Evolutionary conservation across 2,888 invertebrate species (phyloP).

Genomic region (Chalcis sispes): DNA sequence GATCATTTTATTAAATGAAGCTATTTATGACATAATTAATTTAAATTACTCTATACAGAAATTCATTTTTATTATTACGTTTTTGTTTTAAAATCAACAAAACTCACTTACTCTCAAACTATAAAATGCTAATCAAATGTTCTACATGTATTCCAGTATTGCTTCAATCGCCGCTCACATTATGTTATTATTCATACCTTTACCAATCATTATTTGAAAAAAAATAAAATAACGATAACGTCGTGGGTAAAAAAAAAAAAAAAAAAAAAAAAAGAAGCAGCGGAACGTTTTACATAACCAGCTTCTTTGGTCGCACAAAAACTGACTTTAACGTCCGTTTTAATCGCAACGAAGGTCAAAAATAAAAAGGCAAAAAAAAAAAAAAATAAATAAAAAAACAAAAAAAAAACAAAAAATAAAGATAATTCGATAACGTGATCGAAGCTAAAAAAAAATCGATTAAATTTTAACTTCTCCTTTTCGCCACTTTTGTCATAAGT

Average conservation of each 20-base stretch:
- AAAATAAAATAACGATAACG: too few species aligned
- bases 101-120: not conserved
- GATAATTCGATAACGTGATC: not conserved
- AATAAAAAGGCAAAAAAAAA: not conserved
- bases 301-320: conserved; percentile 5
- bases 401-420: not conserved
- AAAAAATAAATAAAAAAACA: not conserved
- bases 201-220: too few species aligned
- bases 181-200: too few species aligned
- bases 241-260: too few species aligned
- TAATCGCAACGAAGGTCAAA: not conserved
- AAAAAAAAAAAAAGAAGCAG: not conserved
- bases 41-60: too few species aligned
- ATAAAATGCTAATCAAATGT: too few species aligned
- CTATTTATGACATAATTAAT: too few species aligned
- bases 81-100: not conserved
- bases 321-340: conserved; percentile 28
- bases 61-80: not conserved
- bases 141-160: too few species aligned
- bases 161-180: too few species aligned
- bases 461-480: too few species aligned
- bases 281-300: not conserved
- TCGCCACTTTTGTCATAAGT: not conserved
- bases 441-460: too few species aligned
- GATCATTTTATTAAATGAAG: too few species aligned